Percentiles rank a stretch among this genome's conserved stretches.
phyloP scores from a whole-genome alignment of 1,140 invertebrate species.

The Euschistus heros region DNA sequence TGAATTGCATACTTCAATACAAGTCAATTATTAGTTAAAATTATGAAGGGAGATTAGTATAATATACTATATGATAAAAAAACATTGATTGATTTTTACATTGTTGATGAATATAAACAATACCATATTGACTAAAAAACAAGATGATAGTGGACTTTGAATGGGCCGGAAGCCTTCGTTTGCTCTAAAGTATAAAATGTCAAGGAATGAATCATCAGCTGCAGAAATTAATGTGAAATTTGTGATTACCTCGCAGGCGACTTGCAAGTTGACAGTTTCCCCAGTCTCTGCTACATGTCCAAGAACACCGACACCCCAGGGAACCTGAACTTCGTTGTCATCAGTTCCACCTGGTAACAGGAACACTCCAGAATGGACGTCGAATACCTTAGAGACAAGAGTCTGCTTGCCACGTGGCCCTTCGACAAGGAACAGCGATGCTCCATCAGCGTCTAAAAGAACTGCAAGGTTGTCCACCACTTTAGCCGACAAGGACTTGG shows the following conservation, averaged over 20 bases:
- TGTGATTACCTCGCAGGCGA: conserved; percentile 37
- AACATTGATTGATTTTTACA: no score
- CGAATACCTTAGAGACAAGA: conserved; percentile 40
- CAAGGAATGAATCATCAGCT: background rate
- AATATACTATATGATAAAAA: no score
- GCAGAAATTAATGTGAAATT: background rate
- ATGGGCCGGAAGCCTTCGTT: background rate
- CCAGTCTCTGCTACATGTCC: conserved; percentile 50
- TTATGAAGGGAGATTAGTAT: no score
- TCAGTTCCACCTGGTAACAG: conserved; percentile 30
- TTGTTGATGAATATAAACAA: no score
- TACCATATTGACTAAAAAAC: no score
- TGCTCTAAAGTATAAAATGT: background rate
- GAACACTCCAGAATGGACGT: conserved; percentile 35
- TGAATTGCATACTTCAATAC: no score
- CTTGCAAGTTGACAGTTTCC: conserved; percentile 40
- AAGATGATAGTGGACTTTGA: background rate
- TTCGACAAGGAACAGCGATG: conserved; percentile 40
- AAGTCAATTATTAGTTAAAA: no score
- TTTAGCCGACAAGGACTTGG: conserved; percentile 38
- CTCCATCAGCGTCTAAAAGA: conserved; percentile 39
- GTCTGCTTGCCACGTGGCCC: conserved; percentile 35
- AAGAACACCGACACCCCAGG: conserved; percentile 49
- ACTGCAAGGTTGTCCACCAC: conserved; percentile 39
- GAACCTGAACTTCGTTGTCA: conserved; percentile 36